Percentiles rank a stretch among this genome's conserved stretches.
Evolutionary conservation across 2,888 invertebrate species (phyloP).

Genomic region (Pristionchus maxplancki): DNA sequence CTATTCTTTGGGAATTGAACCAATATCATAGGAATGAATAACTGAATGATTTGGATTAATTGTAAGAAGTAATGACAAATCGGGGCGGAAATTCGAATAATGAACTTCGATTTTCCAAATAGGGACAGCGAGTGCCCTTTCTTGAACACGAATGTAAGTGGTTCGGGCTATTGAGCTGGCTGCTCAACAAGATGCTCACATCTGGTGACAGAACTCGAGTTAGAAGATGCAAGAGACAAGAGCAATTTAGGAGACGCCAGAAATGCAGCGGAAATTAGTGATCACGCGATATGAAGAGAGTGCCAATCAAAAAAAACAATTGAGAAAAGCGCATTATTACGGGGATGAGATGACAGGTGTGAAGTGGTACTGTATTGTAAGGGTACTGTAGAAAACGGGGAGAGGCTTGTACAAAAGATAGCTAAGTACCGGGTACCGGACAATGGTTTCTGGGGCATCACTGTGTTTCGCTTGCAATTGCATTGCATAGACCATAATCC

Average conservation of each 20-base stretch:
- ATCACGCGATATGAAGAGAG: not conserved
- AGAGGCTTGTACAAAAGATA: not conserved
- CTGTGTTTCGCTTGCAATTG: too few species aligned
- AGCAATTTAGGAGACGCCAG: not conserved
- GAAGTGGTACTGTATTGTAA: not conserved
- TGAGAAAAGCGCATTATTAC: conserved; percentile 31
- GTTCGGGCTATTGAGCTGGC: not conserved
- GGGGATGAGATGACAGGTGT: conserved; percentile 35
- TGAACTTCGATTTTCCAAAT: too few species aligned
- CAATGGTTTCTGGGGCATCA: too few species aligned
- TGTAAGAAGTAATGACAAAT: too few species aligned
- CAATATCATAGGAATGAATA: too few species aligned
- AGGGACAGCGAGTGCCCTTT: not conserved
- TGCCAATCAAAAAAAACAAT: conserved; percentile 44
- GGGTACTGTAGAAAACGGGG: not conserved
- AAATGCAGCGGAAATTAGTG: not conserved
- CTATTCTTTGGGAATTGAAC: not conserved
- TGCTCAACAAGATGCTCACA: conserved; percentile 45
- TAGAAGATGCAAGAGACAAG: not conserved
- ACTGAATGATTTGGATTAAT: too few species aligned
- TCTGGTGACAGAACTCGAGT: conserved; percentile 42
- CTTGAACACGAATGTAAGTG: not conserved
- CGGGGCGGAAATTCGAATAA: too few species aligned
- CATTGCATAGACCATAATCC: not conserved
- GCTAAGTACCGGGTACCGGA: too few species aligned